Conservation (phyloP, 2,888 invertebrate genomes). For the Tenodera sinensis region DNA sequence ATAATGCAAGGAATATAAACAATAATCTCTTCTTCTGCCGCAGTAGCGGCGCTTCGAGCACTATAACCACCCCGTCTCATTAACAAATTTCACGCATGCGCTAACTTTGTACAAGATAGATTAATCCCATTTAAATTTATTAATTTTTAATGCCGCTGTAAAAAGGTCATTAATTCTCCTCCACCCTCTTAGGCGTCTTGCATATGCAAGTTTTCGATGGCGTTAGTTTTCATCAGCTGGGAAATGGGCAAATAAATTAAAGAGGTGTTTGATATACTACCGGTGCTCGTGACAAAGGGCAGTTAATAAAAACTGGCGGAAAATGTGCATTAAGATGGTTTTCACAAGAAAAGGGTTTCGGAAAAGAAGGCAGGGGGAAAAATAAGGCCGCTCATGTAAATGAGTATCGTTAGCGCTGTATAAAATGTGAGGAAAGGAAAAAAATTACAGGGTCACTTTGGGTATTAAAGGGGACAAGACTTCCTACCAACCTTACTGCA, state of each 20-base stretch:
- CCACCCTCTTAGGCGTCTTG: not conserved
- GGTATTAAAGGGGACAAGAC: too few relatives aligned
- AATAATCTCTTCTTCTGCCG: not conserved
- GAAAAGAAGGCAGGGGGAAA: not conserved
- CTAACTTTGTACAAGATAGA: not conserved
- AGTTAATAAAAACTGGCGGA: not conserved
- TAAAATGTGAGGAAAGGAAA: too few relatives aligned
- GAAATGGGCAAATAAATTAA: not conserved
- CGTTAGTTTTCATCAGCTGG: not conserved
- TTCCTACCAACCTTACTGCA: too few relatives aligned
- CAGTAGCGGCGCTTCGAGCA: not conserved
- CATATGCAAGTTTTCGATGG: not conserved
- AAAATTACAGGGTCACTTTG: too few relatives aligned
- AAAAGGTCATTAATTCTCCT: not conserved
- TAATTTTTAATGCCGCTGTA: not conserved
- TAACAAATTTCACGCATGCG: not conserved
- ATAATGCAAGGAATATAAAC: not conserved
- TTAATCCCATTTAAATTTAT: not conserved
- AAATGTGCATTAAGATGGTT: not conserved
- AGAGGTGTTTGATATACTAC: not conserved
- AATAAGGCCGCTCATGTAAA: not conserved
- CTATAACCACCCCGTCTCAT: not conserved
- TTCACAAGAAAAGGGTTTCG: not conserved
- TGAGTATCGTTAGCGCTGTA: not conserved
- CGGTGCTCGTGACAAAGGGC: not conserved